Base-by-base conservation (phyloP, 2,113 vertebrate species). In the rabbit (Oryctolagus cuniculus) region DNA sequence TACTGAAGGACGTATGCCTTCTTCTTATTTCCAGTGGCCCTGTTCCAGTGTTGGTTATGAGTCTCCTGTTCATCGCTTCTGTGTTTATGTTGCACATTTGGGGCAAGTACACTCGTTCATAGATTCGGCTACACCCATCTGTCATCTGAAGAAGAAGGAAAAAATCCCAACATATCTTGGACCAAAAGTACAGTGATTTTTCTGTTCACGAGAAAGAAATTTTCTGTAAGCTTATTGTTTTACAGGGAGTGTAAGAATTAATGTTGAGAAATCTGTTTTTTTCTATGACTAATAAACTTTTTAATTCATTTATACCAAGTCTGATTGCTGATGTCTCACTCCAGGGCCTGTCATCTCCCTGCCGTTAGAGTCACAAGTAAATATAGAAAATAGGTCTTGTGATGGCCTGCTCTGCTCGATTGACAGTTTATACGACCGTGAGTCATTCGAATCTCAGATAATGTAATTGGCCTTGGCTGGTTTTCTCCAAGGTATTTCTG, bases 81-180 rank as follows among this genome's bases (percentile, higher is more conserved):
- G 99, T 99, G 95, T 99, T 99, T 98, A 99, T 99, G 99, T 99
- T 99, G 97, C 99, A 99, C 98, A 99, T 99, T 98, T 99, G 99
- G 99, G 99, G 99, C 97, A 99, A 99, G 98, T 99, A 99, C 97
- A 99, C 99, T 88, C 99, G 99, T 95, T 99, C 99, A 55, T 99
- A 99, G 99, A 98, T 96, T 95, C 72, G 34, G 75, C 97, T 97
- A n/a, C 96, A 97, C 97, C 96, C 98, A 98, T 97, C 97, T 78
- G 29, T 95, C 98, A 98, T 98, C 94, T 89, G 95, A 97, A 95
- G 96, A 93, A 96, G 95, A 51, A 96, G 91, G 74, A 84, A 95
- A 90, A 87, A 98, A 85, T 38, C 21, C 96, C 95, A 98, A 95
- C 98, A 97, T 98, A 98, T 98, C 98, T 98, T 98, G 99, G 99